phyloP scores from a whole-genome alignment of 2,113 vertebrate species.

The Proterorhinus semilunaris region DNA sequence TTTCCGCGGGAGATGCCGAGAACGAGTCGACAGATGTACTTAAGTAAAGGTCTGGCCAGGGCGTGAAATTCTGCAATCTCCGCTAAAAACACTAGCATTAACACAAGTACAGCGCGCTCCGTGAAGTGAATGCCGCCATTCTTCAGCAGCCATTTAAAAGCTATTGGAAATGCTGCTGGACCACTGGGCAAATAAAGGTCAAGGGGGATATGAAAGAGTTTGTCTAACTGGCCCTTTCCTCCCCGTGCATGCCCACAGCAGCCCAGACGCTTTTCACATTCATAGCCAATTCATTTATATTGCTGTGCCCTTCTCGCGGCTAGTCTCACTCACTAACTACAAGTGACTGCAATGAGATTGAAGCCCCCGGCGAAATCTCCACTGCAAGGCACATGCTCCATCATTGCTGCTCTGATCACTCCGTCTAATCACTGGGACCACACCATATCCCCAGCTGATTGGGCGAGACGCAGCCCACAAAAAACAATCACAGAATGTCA shows the following conservation, averaged over 20 bases:
- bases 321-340: constrained; percentile 68
- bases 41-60: constrained; percentile 35
- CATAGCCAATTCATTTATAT: constrained; percentile 74
- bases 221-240: constrained; percentile 66
- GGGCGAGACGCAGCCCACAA: constrained; percentile 53
- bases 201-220: constrained; percentile 74
- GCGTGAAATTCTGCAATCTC: constrained; percentile 21
- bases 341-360: constrained; percentile 77
- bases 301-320: constrained; percentile 67
- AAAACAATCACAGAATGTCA: constrained; percentile 70
- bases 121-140: constrained; percentile 50
- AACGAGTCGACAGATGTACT: constrained; percentile 39
- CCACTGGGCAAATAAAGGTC: constrained; percentile 72
- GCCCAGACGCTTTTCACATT: constrained; percentile 56
- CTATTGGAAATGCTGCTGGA: constrained; percentile 61
- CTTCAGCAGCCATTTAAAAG: constrained; percentile 68
- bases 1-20: constrained; percentile 32
- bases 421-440: constrained; percentile 72
- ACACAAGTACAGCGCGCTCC: constrained; percentile 5
- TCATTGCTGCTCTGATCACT: constrained; percentile 69
- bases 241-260: constrained; percentile 49
- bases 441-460: constrained; percentile 71
- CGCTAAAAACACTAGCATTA: constrained; percentile 24
- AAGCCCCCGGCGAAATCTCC: constrained; percentile 67
- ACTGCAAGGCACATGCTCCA: constrained; percentile 67